Evolutionary conservation across 2,113 vertebrate species (phyloP).

Genomic region (Aldabrachelys gigantea): DNA sequence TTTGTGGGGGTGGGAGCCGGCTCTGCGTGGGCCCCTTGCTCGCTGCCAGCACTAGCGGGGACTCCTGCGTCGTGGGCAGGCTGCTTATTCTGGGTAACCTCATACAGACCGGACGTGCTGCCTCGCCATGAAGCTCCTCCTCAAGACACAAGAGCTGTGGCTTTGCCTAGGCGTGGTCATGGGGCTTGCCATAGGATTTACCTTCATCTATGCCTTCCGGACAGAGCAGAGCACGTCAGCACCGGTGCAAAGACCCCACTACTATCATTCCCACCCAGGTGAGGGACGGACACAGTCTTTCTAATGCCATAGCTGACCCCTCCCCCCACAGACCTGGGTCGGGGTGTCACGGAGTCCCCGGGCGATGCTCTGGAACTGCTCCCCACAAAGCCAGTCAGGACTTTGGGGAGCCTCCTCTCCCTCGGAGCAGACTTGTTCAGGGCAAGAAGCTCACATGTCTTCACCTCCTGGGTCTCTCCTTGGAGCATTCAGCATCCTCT

Average conservation of each 20-base stretch:
- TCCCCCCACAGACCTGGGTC: background rate
- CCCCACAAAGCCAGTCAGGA: too few relatives aligned
- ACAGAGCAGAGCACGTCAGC: background rate
- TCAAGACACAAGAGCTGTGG: background rate
- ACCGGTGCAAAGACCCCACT: fast-evolving
- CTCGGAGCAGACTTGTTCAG: too few relatives aligned
- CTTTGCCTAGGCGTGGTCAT: background rate
- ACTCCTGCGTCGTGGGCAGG: background rate
- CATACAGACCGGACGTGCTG: background rate
- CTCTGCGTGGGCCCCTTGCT: background rate
- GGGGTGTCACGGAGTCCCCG: too few relatives aligned
- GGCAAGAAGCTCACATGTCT: too few relatives aligned
- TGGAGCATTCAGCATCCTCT: too few relatives aligned
- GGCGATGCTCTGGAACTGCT: too few relatives aligned
- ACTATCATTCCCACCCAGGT: fast-evolving
- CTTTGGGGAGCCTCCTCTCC: too few relatives aligned
- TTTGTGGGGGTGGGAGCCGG: background rate
- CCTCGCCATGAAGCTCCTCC: background rate
- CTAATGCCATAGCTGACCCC: background rate
- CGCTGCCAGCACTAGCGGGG: too few relatives aligned
- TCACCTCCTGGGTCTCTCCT: too few relatives aligned
- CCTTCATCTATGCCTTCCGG: background rate
- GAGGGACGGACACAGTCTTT: background rate
- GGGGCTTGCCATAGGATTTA: background rate
- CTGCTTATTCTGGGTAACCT: background rate